Evolutionary conservation across 2,113 vertebrate genomes (phyloP).

Genomic region (Paedocypris sp.): DNA sequence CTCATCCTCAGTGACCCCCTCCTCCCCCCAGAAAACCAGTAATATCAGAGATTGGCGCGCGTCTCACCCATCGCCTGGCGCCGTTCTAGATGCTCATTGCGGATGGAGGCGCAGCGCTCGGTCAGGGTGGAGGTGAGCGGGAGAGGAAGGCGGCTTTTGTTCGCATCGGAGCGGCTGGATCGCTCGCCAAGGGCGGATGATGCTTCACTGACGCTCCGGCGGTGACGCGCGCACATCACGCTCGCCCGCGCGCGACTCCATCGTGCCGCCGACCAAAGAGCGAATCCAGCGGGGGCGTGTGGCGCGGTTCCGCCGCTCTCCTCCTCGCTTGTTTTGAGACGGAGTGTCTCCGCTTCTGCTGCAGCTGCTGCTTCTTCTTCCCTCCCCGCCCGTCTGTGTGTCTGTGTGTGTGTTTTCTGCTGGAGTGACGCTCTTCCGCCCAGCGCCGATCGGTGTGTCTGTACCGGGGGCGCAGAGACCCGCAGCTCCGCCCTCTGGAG

Average conservation of each 20-base stretch:
- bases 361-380: no score
- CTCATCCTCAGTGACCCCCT: no score
- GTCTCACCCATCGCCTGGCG: slow-evolving; percentile 17
- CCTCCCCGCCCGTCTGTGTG: neutral
- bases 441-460: neutral
- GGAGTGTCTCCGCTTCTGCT: no score
- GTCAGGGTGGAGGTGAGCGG: neutral
- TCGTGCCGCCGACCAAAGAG: neutral
- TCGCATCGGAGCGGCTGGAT: neutral
- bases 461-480: slow-evolving; percentile 12
- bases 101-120: neutral
- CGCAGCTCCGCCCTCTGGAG: slow-evolving; percentile 22
- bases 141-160: neutral
- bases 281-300: neutral
- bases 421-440: slow-evolving; percentile 11
- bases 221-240: neutral
- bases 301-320: neutral
- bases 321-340: neutral
- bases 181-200: neutral
- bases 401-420: neutral
- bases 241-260: neutral
- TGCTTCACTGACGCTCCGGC: neutral
- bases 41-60: no score
- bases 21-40: no score
- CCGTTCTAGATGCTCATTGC: slow-evolving; percentile 14